Evolutionary conservation across 2,888 invertebrate genomes (phyloP), one percentile per base, ranked within the genome.

Genomic region (Hirtodrosophila trivittata): DNA sequence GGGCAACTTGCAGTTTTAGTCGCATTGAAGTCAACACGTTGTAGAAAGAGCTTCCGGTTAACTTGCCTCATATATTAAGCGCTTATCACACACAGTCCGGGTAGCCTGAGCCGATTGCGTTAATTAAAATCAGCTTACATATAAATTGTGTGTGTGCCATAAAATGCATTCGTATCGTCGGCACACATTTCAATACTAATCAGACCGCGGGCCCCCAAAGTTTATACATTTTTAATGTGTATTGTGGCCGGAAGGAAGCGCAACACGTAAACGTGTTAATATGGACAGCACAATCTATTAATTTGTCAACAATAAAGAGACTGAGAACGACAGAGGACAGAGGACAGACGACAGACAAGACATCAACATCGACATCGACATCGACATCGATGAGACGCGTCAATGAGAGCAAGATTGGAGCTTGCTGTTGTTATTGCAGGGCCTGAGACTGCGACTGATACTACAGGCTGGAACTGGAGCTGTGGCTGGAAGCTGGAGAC

Each of bases 231-330:
- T 82, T 78, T 75, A 85, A 80, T 81, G 75, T 54, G 63, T 57
- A 65, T 49, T 66, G 66, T 58, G 77, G 82, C 82, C 75, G 86
- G 77, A 78, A 85, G 80, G 87, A 86, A 86, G 80, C 80, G 64
- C 82, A 64, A 84, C 81, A 87, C 86, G 83, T 87, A 77, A 88
- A 74, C 83, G 85, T 87, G 84, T 84, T 85, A 86, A 85, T 87
- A 83, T 87, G 87, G 87, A 86, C 87, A 81, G 77, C 80, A 75
- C 88, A 88, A 88, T 88, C 87, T 88, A 88, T 88, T 88, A 88
- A 88, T 88, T 87, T 87, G 88, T 87, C 88, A 87, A 87, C 87
- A 87, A 82, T 84, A 83, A 82, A 86, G 66, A 81, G 68, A 57
- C 16, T 33, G 12, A 33, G 33, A 49, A 9, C 35, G 68, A 56